Percentiles rank a stretch among this genome's conserved stretches.
Conservation (phyloP, 2,888 invertebrate species). For the Dicycla oo region DNA sequence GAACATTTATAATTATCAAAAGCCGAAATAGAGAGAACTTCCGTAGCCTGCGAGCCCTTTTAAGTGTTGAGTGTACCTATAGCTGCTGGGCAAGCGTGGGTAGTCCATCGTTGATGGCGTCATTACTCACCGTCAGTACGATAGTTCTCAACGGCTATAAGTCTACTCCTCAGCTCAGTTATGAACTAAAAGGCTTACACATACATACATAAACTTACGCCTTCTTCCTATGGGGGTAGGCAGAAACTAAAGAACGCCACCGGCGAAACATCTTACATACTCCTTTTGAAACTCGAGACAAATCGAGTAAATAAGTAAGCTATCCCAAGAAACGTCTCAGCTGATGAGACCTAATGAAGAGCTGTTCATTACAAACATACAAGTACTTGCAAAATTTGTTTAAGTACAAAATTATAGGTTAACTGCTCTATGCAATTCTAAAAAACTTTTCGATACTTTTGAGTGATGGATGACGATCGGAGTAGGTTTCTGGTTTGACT, state of each 20-base stretch:
- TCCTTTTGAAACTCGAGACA: not conserved
- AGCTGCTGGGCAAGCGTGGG: no score
- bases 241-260: not conserved
- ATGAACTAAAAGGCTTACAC: not conserved
- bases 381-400: no score
- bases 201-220: no score
- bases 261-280: no score
- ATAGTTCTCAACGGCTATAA: not conserved
- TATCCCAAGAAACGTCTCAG: no score
- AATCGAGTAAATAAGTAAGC: not conserved
- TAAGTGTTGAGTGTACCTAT: no score
- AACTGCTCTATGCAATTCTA: not conserved
- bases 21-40: not conserved
- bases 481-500: not conserved
- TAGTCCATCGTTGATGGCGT: no score
- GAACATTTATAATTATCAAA: not conserved
- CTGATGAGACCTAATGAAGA: not conserved
- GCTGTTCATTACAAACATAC: not conserved
- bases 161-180: not conserved
- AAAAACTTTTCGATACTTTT: no score
- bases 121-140: not conserved
- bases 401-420: not conserved
- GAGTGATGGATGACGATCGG: not conserved
- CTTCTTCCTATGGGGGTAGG: not conserved
- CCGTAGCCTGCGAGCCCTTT: not conserved